Evolutionary conservation across 2,888 invertebrate genomes (phyloP).

Genomic region (Megaustenia siamemsis): DNA sequence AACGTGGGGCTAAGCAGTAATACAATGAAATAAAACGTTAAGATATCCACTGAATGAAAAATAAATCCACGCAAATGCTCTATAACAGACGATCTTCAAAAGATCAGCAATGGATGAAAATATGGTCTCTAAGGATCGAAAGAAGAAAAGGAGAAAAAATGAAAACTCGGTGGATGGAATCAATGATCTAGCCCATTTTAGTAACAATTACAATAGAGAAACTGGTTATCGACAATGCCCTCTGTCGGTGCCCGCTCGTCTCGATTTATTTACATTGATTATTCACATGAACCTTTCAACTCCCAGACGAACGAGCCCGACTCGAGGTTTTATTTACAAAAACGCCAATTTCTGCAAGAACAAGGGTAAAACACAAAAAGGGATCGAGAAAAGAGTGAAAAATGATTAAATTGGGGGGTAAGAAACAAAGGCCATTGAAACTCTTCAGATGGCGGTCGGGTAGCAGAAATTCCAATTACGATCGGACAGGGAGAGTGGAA

Average conservation of each 20-base stretch:
- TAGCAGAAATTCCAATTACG: constrained; percentile 26
- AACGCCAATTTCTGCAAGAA: constrained; percentile 2
- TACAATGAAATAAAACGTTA: too few relatives aligned
- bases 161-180: too few relatives aligned
- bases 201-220: neutral
- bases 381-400: neutral
- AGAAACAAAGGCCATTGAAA: constrained; percentile 4
- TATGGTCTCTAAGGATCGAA: too few relatives aligned
- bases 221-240: neutral
- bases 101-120: too few relatives aligned
- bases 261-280: neutral
- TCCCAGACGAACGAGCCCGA: neutral
- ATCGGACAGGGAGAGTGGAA: neutral
- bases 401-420: neutral
- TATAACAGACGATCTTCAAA: too few relatives aligned
- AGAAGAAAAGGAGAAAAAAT: too few relatives aligned
- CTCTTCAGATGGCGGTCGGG: neutral
- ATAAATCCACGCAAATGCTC: too few relatives aligned
- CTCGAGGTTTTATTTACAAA: neutral
- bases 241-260: neutral
- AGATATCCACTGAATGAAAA: too few relatives aligned
- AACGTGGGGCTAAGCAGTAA: too few relatives aligned
- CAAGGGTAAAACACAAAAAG: neutral
- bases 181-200: too few relatives aligned
- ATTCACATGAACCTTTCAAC: neutral